phyloP scores from a whole-genome alignment of 2,113 vertebrate species.

The Polyodon spathula region DNA sequence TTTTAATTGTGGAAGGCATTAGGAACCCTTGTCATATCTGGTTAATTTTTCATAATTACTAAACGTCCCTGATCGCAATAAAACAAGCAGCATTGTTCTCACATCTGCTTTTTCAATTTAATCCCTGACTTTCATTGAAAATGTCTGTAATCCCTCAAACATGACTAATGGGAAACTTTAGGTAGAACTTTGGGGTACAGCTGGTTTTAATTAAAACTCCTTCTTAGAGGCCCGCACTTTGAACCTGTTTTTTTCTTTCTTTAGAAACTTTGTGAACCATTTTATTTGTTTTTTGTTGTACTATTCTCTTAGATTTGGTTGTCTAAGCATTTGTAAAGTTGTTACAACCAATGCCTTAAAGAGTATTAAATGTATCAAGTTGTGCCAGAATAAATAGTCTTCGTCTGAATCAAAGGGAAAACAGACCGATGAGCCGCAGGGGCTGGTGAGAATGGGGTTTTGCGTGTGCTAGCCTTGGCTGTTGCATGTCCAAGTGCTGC shows the following conservation, averaged over 20 bases:
- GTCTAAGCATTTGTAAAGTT: slow-evolving; percentile 14
- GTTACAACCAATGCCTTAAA: neutral
- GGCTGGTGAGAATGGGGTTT: too few relatives aligned
- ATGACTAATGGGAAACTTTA: slow-evolving; percentile 61
- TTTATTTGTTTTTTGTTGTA: slow-evolving; percentile 35
- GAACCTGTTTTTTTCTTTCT: slow-evolving; percentile 33
- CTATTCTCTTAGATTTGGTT: slow-evolving; percentile 21
- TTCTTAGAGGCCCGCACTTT: slow-evolving; percentile 39
- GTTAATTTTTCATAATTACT: slow-evolving; percentile 43
- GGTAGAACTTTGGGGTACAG: slow-evolving; percentile 47
- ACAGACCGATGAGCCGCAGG: too few relatives aligned
- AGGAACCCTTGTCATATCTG: slow-evolving; percentile 38
- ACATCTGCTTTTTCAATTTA: slow-evolving; percentile 62
- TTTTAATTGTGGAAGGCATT: slow-evolving; percentile 37
- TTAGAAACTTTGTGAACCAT: slow-evolving; percentile 27
- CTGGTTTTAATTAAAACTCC: slow-evolving; percentile 57
- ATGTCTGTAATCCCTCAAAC: slow-evolving; percentile 61
- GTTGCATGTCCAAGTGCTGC: too few relatives aligned
- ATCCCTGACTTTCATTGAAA: slow-evolving; percentile 53
- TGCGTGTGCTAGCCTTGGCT: too few relatives aligned
- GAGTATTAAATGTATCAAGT: too few relatives aligned
- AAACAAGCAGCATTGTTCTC: slow-evolving; percentile 47
- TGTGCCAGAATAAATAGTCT: too few relatives aligned
- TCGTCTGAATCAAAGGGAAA: too few relatives aligned
- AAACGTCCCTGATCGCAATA: slow-evolving; percentile 45